Evolutionary conservation across 23 tunicate species (phyloP), one percentile per base, ranked within the genome.

Genomic region (Trididemnum clinides): DNA sequence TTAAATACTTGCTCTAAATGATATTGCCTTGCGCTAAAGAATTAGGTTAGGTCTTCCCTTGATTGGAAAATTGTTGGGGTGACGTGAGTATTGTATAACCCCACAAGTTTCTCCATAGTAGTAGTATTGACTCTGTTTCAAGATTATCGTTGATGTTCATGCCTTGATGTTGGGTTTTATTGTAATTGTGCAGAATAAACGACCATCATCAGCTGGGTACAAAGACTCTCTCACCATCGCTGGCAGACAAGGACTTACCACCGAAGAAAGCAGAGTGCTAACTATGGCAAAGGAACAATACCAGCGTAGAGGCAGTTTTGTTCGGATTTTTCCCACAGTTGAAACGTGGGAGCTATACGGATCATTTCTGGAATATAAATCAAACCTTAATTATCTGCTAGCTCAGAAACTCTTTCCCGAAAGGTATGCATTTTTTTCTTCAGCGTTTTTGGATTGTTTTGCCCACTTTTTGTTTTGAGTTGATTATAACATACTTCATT

Each of bases 281-380:
- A 83, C 72, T 39, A 84, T 90, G 78, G 92, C 83, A 32, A 90
- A 91, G 77, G 99, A 95, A 63, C 99, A 95, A 51, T 87, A 95
- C 59, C 95, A 95, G 63, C 50, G 99, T n/a, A 51, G 99, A 0
- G 99, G 99, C 7, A 81, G 88, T 62, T 95, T 95, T 63, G 87
- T 95, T 20, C 69, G 99, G 21, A 95, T 95, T 26, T 95, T 95
- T 70, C 99, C 99, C 23, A 95, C 95, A 18, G 84, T 90, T 27
- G 99, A 95, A 64, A 95, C 99, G 0, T 95, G 99, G 99, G 99
- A 90, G 51, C 49, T 69, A 1, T 95, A 95, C 73, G 92, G 99
- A 0, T 90, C 95, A 1, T 90, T 95, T 64, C 76, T 95, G 71
- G 99, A 95, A 36, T 90, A 90, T 81, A 95, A 95, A 62, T 80